Evolutionary conservation across 2,113 vertebrate species (phyloP).

Genomic region (Phyllostomus hastatus): DNA sequence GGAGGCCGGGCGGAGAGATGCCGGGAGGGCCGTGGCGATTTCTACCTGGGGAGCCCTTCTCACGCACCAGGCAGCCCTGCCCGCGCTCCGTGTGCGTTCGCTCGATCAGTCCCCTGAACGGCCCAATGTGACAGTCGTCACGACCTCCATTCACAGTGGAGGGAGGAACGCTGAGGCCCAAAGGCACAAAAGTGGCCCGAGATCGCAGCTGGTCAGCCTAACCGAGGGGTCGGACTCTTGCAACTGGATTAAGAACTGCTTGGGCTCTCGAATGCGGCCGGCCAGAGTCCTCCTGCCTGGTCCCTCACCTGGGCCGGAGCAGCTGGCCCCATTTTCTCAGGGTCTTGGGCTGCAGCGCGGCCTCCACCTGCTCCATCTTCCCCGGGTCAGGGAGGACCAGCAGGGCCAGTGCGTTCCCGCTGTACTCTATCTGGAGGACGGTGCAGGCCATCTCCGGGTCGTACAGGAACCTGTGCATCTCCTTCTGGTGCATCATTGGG

Average conservation of each 20-base stretch:
- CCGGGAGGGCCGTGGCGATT: neutral
- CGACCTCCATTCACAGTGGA: neutral
- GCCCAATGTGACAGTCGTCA: rapidly evolving
- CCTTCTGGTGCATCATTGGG: conserved; percentile 81
- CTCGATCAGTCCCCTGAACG: neutral
- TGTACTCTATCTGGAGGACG: conserved; percentile 85
- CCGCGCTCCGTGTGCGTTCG: rapidly evolving
- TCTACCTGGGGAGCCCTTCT: rapidly evolving
- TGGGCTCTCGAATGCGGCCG: too few relatives aligned
- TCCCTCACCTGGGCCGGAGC: conserved; percentile 50
- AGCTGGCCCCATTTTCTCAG: conserved; percentile 46
- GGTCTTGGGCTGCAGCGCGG: conserved; percentile 54
- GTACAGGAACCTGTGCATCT: conserved; percentile 77
- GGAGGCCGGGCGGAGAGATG: neutral
- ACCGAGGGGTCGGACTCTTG: rapidly evolving
- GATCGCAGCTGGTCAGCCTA: neutral
- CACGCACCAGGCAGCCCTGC: neutral
- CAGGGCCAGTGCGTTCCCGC: conserved; percentile 82
- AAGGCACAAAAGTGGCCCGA: neutral
- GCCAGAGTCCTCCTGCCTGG: rapidly evolving
- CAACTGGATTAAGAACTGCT: neutral
- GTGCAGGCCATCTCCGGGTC: conserved; percentile 81
- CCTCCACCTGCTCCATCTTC: conserved; percentile 81
- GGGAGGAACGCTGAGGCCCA: neutral
- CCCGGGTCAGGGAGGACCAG: conserved; percentile 83